Percentiles rank a stretch among this genome's conserved stretches.
These are phyloP conservation scores for Dicycla oo DNA, from an alignment of 2,888 invertebrate genomes.

Conservation along the genomic window DNA sequence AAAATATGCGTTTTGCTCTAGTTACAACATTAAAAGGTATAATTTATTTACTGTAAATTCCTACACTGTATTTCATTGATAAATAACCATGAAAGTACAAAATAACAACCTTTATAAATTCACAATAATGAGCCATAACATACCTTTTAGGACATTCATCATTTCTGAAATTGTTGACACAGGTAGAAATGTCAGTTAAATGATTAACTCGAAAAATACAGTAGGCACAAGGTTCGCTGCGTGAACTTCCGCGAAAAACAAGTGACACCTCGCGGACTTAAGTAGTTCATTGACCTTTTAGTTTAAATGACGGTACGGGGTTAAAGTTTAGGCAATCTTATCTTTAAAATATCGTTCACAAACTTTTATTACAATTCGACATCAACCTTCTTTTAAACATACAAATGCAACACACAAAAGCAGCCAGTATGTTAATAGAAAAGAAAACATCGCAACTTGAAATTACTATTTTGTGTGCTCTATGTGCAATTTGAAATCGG, in stretches of 20 bases:
- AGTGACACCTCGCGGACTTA: conserved; percentile 26
- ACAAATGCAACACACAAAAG: neutral
- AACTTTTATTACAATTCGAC: neutral
- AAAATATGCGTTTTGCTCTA: conserved; percentile 32
- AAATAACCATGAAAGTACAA: neutral
- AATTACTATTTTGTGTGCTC: neutral
- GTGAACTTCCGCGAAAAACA: conserved; percentile 50
- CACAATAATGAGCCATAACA: conserved; percentile 13
- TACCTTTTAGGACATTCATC: conserved; percentile 22
- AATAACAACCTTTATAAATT: conserved; percentile 10
- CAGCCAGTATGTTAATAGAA: neutral
- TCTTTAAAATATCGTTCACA: neutral
- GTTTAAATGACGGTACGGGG: neutral
- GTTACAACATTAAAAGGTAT: conserved; percentile 13
- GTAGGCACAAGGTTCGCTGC: conserved; percentile 12
- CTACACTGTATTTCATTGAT: neutral
- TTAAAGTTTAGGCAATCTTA: neutral
- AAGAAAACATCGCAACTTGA: neutral
- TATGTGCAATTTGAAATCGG: conserved; percentile 6
- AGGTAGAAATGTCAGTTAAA: conserved; percentile 46
- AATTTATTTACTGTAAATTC: conserved; percentile 16
- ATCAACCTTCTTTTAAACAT: neutral
- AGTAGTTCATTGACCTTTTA: conserved; percentile 38
- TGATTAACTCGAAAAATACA: conserved; percentile 46
- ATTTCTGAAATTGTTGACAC: conserved; percentile 35